These are phyloP conservation scores for Luidia sarsii DNA, from an alignment of 53 echinoderm and acorn worm species.

Conservation along the genomic window DNA sequence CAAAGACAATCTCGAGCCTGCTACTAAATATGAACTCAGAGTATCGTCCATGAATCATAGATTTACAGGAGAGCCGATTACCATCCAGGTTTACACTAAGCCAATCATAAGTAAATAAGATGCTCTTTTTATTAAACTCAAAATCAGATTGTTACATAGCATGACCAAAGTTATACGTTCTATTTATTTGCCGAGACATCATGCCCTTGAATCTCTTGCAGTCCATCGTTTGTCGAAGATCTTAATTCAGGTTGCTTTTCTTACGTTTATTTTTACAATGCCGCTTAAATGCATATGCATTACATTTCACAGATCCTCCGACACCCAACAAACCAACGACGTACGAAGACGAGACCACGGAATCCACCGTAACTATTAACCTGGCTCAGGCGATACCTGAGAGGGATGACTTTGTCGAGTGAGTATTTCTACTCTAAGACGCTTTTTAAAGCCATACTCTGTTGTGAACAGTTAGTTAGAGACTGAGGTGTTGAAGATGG, in stretches of 20 bases:
- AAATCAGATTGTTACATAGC: neutral
- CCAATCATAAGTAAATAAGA: neutral
- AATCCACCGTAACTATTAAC: neutral
- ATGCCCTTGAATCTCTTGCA: neutral
- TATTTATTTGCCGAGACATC: neutral
- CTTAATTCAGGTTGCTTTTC: neutral
- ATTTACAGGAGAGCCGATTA: constrained; percentile 8
- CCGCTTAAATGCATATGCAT: neutral
- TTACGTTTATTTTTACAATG: neutral
- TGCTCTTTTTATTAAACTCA: neutral
- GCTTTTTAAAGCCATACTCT: neutral
- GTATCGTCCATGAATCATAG: constrained; percentile 20
- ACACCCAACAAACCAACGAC: neutral
- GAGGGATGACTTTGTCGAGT: neutral
- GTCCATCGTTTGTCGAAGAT: neutral
- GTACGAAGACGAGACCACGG: neutral
- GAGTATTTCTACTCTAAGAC: neutral
- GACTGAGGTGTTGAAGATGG: too few species aligned
- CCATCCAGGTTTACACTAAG: neutral
- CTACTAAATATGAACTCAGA: constrained; percentile 15
- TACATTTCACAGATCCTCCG: neutral
- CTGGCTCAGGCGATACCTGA: neutral
- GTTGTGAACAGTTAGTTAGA: too few species aligned
- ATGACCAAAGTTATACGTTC: neutral
- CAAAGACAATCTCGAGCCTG: constrained; percentile 3